Conservation (phyloP, 2,113 vertebrate species). For the Melospiza melodia region DNA sequence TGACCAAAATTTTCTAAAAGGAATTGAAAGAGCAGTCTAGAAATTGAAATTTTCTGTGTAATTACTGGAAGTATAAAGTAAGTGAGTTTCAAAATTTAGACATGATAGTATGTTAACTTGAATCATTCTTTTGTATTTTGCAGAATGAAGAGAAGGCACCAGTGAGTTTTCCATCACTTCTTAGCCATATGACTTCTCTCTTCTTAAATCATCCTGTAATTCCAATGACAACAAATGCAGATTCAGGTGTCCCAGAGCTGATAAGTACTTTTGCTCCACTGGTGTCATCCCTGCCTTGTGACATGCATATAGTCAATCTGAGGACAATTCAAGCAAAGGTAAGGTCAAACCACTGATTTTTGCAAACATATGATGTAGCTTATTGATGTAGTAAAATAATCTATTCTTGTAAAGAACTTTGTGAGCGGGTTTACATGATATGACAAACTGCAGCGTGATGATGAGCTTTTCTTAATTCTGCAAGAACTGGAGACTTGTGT, state of each 20-base stretch:
- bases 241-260: slow-evolving; percentile 57
- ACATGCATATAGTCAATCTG: slow-evolving; percentile 88
- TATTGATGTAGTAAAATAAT: not conserved
- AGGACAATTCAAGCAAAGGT: slow-evolving; percentile 88
- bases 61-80: not conserved
- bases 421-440: accelerated
- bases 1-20: not conserved
- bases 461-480: not conserved
- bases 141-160: slow-evolving; percentile 77
- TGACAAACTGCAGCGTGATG: not conserved
- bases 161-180: slow-evolving; percentile 85
- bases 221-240: slow-evolving; percentile 73
- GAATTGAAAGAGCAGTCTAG: not conserved
- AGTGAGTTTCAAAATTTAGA: not conserved
- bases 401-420: not conserved
- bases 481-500: not conserved
- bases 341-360: not conserved
- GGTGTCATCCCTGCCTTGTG: slow-evolving; percentile 84
- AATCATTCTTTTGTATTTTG: not conserved
- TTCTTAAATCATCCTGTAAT: slow-evolving; percentile 86
- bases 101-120: not conserved
- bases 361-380: not conserved
- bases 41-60: not conserved
- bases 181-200: slow-evolving; percentile 83
- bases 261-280: slow-evolving; percentile 78